Conservation (phyloP, 2,113 vertebrate species). For the Tautogolabrus adspersus region DNA sequence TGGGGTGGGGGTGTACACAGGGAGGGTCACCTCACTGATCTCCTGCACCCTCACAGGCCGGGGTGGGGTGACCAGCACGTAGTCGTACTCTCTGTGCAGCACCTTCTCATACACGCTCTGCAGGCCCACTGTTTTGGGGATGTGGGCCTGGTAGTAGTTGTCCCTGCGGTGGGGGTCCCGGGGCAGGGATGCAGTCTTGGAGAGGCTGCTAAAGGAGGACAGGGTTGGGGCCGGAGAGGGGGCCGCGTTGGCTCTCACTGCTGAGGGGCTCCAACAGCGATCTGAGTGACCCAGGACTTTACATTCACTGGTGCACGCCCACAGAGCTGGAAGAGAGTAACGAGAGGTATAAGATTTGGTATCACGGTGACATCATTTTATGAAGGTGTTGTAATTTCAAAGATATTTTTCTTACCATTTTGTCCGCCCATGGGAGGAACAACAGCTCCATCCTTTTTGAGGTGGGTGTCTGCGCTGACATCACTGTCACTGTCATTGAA, state of each 20-base stretch:
- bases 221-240: conserved; percentile 75
- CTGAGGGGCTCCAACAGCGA: conserved; percentile 97
- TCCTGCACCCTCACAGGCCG: conserved; percentile 89
- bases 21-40: conserved; percentile 90
- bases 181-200: conserved; percentile 93
- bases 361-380: background rate
- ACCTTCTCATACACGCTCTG: conserved; percentile 98
- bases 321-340: conserved; percentile 84
- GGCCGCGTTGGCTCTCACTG: conserved; percentile 80
- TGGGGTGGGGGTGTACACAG: conserved; percentile 88
- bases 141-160: conserved; percentile 93
- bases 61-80: conserved; percentile 88
- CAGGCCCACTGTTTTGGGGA: conserved; percentile 94
- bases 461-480: conserved; percentile 90
- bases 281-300: conserved; percentile 97
- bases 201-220: conserved; percentile 87
- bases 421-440: conserved; percentile 87
- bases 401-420: conserved; percentile 85
- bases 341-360: background rate
- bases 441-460: conserved; percentile 88
- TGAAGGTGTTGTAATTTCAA: fast-evolving
- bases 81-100: conserved; percentile 92
- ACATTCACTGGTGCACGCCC: conserved; percentile 97
- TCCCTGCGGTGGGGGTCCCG: conserved; percentile 91
- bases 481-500: conserved; percentile 98